Evolutionary conservation across 2,797 vertebrate species (phyloP), one percentile per base, ranked within the genome.

Genomic region (Tokudaia tokunoshimensis): DNA sequence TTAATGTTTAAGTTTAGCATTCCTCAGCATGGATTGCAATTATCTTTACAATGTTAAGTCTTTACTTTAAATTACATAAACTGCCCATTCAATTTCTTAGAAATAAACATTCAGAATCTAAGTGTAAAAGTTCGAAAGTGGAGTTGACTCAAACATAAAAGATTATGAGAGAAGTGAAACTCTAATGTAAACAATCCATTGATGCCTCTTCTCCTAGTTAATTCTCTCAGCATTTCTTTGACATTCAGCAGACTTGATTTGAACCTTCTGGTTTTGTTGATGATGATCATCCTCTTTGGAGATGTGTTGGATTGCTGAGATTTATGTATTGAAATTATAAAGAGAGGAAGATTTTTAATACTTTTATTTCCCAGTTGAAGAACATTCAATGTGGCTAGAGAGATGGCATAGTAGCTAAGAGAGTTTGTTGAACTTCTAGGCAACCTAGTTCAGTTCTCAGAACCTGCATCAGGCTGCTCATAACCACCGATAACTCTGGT

Each of bases 351-450:
- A 11, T 93, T 57, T 34, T 95, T 90, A 75, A 44, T 31, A 67
- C 52, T 88, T 96, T 92, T 90, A 83, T 92, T 93, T 94, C 90
- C 72, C 19, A 55, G 11, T 44, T 93, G 76, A 80, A 86, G 37
- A 91, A 82, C n/a, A 4, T 74, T 90, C 82, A 89, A 92, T 55
- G 17, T 14, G 5, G 4, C 14, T 41, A 1, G 65, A 55, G 20
- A 55, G 50, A 74, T 37, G 50, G 8, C 24, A 72, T 50, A 55
- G 14, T 3, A 86, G 8, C 5, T 72, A 87, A 72, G 22, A 55
- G 12, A 31, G 34, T 4, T 52, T 70, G 3, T 1, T 37, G 7
- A 4, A n/a, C 10, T 85, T 34, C 29, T 50, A 67, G 44, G n/a
- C 0, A 31, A 22, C 82, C 47, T 14, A 72, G 4, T 41, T 57